Conservation (phyloP, 2,797 vertebrate genomes). For the Denticeps clupeoides region DNA sequence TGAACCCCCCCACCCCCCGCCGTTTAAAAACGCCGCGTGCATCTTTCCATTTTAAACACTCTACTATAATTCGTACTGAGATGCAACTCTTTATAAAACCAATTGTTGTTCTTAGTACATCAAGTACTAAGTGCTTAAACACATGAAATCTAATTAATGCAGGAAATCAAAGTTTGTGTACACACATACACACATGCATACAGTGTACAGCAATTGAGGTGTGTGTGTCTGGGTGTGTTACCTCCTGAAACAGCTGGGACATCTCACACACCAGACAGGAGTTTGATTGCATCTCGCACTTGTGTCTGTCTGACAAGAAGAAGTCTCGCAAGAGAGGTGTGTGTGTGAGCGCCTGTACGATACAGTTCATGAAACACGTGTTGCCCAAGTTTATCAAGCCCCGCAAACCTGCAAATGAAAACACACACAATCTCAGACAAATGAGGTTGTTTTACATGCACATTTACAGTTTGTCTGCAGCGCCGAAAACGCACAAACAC, state of each 20-base stretch:
- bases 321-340: constrained; percentile 90
- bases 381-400: constrained; percentile 97
- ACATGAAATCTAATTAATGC: no score
- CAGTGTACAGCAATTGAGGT: no score
- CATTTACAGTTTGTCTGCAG: no score
- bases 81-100: no score
- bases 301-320: constrained; percentile 94
- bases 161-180: no score
- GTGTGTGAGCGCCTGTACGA: constrained; percentile 96
- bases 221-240: constrained; percentile 31
- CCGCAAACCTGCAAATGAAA: constrained; percentile 70
- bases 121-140: no score
- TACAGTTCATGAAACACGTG: constrained; percentile 99
- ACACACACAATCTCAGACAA: constrained; percentile 1
- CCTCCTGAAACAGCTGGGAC: constrained; percentile 96
- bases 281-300: constrained; percentile 97
- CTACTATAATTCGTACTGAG: no score
- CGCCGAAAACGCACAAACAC: not conserved
- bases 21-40: no score
- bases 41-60: no score
- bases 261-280: constrained; percentile 97
- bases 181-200: no score
- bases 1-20: no score
- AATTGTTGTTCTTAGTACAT: no score
- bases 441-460: constrained; percentile 11